Conservation (phyloP, 2,797 vertebrate genomes). For the Thaleichthys pacificus region DNA sequence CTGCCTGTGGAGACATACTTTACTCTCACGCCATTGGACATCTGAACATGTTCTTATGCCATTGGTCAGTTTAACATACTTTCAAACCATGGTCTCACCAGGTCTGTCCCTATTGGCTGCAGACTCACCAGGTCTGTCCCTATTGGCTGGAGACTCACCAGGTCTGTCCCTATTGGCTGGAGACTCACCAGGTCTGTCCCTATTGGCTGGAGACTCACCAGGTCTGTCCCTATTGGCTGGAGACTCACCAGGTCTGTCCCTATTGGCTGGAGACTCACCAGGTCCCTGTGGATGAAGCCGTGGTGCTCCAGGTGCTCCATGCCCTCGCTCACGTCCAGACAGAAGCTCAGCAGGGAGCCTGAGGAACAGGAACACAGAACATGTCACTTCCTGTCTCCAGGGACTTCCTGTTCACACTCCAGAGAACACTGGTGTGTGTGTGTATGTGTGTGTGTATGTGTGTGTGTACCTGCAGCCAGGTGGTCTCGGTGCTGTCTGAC, state of each 20-base stretch:
- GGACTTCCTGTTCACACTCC: too few species aligned
- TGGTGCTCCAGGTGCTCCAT: conserved; percentile 90
- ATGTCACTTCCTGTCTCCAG: too few species aligned
- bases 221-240: neutral
- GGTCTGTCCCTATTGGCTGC: neutral
- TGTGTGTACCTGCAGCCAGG: neutral
- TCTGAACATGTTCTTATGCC: too few species aligned
- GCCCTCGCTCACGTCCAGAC: conserved; percentile 87
- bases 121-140: neutral
- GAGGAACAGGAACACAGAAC: conserved; percentile 9
- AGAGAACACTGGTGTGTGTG: too few species aligned
- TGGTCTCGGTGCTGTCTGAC: conserved; percentile 73
- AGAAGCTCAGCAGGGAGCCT: conserved; percentile 82
- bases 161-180: neutral
- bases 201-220: neutral
- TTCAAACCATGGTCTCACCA: neutral
- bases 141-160: neutral
- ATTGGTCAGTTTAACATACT: too few species aligned
- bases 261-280: conserved; percentile 72
- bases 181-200: neutral
- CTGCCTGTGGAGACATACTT: conserved; percentile 74
- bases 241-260: neutral
- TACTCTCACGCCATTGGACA: neutral
- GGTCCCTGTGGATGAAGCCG: conserved; percentile 91
- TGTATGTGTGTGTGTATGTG: too few species aligned